Base-by-base conservation (phyloP, 1,140 invertebrate species). In the Venturia canescens region DNA sequence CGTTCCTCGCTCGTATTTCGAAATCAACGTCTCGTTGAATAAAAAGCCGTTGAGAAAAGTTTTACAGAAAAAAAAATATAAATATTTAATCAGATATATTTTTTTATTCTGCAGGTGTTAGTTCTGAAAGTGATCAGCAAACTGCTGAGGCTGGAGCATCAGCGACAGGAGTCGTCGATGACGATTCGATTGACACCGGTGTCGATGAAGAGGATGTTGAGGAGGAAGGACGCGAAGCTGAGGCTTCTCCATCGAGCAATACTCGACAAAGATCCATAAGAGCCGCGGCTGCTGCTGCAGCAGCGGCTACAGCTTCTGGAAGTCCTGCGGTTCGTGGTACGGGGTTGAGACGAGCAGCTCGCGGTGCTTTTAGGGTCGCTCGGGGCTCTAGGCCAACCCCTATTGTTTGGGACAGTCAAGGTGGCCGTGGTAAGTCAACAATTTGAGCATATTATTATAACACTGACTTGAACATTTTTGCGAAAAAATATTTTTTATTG, bases 131-230 rank as follows among this genome's bases (percentile, higher is more conserved):
- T 63, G 94, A 95, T 84, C 95, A 95, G 81, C 89, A 91, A 29
- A 80, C 86, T 3, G 93, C 93, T 80, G 93, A 94, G 79, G 89
- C 89, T 34, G 93, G 84, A 0, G 83, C 87, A 15, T 84, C 87
- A 11, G 85, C 80, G 2, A 89, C 90, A 0, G 87, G 79, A 18
- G 80, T 71, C 18, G 84, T 70, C 0, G 90, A 91, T 15, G 91
- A 91, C 18, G 89, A 90, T 38, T 79, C 83, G 0, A 86, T 89
- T 0, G 90, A 91, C n/a, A 80, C 87, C 3, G 89, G 86, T 5
- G 85, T 85, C n/a, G 90, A 90, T 31, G 94, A 95, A 85, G 95
- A 96, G 81, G 95, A 96, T 86, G 94, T 94, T 6, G 95, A 96
- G 89, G 91, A 90, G 9, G 86, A 89, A 76, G 87, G 82, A 27